These are phyloP conservation scores for Limnephilus rhombicus DNA, from an alignment of 2,888 invertebrate genomes.

Conservation along the genomic window DNA sequence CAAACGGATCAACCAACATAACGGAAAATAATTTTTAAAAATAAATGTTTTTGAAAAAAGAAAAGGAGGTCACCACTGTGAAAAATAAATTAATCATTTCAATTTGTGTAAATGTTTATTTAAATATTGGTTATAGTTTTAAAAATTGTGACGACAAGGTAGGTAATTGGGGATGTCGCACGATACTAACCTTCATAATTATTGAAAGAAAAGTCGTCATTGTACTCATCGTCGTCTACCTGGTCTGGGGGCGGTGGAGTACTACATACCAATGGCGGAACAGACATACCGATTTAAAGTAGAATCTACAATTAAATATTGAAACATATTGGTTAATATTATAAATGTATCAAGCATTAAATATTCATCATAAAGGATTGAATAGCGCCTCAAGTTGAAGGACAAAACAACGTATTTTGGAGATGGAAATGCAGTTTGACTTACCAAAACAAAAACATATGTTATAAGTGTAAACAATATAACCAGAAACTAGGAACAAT, in stretches of 20 bases:
- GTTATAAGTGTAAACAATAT: slow-evolving; percentile 17
- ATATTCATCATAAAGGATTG: slow-evolving; percentile 32
- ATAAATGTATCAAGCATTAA: slow-evolving; percentile 7
- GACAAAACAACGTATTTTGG: slow-evolving; percentile 49
- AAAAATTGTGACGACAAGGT: not conserved
- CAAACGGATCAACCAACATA: not conserved
- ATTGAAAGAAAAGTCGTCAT: slow-evolving; percentile 76
- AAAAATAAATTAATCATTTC: not conserved
- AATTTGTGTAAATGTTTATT: not conserved
- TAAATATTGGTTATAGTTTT: not conserved
- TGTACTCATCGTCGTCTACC: slow-evolving; percentile 76
- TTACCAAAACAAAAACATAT: slow-evolving; percentile 30
- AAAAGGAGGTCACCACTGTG: not conserved
- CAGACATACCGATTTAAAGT: slow-evolving; percentile 74
- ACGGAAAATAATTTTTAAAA: not conserved
- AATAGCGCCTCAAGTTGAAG: slow-evolving; percentile 48
- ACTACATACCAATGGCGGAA: slow-evolving; percentile 82
- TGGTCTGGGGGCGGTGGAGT: slow-evolving; percentile 83
- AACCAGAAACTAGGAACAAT: slow-evolving; percentile 24
- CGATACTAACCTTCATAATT: slow-evolving; percentile 73
- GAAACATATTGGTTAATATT: not conserved
- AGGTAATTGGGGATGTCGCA: not conserved
- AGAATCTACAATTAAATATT: slow-evolving; percentile 41
- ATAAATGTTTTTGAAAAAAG: not conserved
- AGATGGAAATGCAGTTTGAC: not conserved